A percentile compares a stretch with the other conserved stretches of the same genome.
Evolutionary conservation across 1,140 invertebrate species (phyloP).

Genomic region (Melipona quadrifasciata): DNA sequence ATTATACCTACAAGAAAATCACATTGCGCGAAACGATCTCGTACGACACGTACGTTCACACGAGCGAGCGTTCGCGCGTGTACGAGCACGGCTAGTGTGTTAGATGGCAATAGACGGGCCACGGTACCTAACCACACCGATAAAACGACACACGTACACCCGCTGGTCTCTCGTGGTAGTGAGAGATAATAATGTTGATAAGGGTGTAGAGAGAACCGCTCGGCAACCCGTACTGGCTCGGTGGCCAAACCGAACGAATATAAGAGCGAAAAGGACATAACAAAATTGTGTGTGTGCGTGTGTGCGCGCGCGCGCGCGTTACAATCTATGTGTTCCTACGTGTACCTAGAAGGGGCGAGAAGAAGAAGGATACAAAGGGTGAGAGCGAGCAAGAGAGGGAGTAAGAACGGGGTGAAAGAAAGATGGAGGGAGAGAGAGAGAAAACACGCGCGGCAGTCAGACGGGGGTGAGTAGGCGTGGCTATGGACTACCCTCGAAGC

Average conservation of each 20-base stretch:
- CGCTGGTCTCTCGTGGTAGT: constrained; percentile 56
- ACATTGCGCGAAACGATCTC: constrained; percentile 73
- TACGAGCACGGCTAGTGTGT: neutral
- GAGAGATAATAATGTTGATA: constrained; percentile 82
- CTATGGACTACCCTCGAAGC: constrained; percentile 63
- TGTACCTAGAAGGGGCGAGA: neutral
- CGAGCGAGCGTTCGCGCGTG: constrained; percentile 3
- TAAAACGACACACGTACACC: constrained; percentile 20
- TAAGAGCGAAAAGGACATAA: constrained; percentile 57
- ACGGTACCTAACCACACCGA: constrained; percentile 39
- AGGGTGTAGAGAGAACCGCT: constrained; percentile 75
- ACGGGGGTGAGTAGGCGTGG: constrained; percentile 75
- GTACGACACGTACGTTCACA: constrained; percentile 68
- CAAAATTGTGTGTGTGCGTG: neutral
- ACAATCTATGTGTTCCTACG: neutral
- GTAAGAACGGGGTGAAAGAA: constrained; percentile 30
- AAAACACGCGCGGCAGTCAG: constrained; percentile 16
- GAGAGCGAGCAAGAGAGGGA: constrained; percentile 9
- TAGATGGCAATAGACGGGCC: constrained; percentile 20
- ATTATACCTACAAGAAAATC: constrained; percentile 76
- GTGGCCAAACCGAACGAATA: constrained; percentile 20
- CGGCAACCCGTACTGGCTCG: constrained; percentile 41
- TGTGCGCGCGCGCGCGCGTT: neutral
- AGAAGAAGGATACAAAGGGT: constrained; percentile 13
- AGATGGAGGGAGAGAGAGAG: constrained; percentile 47